A percentile compares a stretch with the other conserved stretches of the same genome.
Evolutionary conservation across 2,888 invertebrate species (phyloP).

Genomic region (Caenorhabditis uteleia): DNA sequence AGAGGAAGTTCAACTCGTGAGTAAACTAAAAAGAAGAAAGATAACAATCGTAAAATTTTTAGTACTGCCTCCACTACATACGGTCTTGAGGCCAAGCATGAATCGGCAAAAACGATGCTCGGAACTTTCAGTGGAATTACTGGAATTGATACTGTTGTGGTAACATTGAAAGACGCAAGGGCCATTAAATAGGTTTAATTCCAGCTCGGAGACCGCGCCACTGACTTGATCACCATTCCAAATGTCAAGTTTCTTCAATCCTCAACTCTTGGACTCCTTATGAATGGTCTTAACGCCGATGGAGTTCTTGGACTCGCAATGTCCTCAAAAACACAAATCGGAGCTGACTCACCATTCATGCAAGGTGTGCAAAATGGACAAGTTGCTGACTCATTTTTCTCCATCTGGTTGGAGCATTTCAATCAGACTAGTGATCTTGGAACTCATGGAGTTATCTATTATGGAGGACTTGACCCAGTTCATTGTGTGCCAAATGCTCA

Average conservation of each 20-base stretch:
- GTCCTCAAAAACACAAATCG: conserved; percentile 16
- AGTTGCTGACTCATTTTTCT: conserved; percentile 22
- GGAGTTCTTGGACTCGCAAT: conserved; percentile 25
- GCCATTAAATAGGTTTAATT: too few species aligned
- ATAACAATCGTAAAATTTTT: too few species aligned
- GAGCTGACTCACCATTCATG: conserved; percentile 27
- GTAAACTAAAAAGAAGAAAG: too few species aligned
- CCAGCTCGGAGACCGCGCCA: conserved; percentile 26
- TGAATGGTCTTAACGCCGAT: conserved; percentile 15
- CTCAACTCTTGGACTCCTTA: conserved; percentile 10
- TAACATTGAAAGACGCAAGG: too few species aligned
- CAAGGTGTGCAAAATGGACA: conserved; percentile 22
- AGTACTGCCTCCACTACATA: conserved; percentile 16
- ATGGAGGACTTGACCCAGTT: conserved; percentile 32
- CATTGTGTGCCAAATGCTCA: conserved; percentile 27
- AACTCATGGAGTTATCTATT: conserved; percentile 38
- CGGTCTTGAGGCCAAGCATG: too few species aligned
- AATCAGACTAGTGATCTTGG: conserved; percentile 31
- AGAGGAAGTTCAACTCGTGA: too few species aligned
- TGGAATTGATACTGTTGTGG: conserved; percentile 23
- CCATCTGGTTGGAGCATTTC: conserved; percentile 36
- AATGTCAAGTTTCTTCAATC: conserved; percentile 19
- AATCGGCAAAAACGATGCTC: conserved; percentile 19
- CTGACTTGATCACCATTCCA: conserved; percentile 31
- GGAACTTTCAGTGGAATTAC: conserved; percentile 22